Conservation (phyloP, 2,113 vertebrate species). For the Clupea harengus region DNA sequence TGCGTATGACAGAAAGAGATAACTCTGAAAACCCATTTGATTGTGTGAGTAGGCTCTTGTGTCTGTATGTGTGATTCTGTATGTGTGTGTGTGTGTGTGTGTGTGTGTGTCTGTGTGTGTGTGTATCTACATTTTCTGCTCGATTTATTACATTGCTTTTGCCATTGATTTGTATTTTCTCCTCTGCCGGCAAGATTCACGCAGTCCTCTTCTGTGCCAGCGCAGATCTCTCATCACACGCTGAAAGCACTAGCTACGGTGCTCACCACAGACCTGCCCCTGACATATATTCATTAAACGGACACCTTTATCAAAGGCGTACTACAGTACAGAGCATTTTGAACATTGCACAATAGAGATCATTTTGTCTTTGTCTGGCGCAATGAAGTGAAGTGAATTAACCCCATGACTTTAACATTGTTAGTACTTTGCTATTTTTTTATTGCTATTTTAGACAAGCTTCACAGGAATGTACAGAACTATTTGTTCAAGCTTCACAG, state of each 20-base stretch:
- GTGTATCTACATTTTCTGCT: not conserved
- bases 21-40: not conserved
- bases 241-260: not conserved
- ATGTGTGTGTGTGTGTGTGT: not conserved
- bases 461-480: too few relatives aligned
- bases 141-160: slow-evolving; percentile 6
- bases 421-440: not conserved
- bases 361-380: not conserved
- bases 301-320: not conserved
- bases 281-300: not conserved
- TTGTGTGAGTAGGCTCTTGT: slow-evolving; percentile 1
- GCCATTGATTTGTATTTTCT: not conserved
- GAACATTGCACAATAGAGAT: not conserved
- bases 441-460: too few relatives aligned
- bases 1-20: slow-evolving; percentile 13
- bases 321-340: not conserved
- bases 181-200: not conserved
- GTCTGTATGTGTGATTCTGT: not conserved
- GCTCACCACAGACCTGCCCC: not conserved
- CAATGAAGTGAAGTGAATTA: not conserved
- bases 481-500: not conserved
- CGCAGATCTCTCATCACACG: not conserved
- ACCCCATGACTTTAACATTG: not conserved
- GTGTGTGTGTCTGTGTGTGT: not conserved
- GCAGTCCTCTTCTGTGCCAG: not conserved